Base-by-base conservation (phyloP, 2,797 vertebrate species). In the Chrysocyon brachyurus region DNA sequence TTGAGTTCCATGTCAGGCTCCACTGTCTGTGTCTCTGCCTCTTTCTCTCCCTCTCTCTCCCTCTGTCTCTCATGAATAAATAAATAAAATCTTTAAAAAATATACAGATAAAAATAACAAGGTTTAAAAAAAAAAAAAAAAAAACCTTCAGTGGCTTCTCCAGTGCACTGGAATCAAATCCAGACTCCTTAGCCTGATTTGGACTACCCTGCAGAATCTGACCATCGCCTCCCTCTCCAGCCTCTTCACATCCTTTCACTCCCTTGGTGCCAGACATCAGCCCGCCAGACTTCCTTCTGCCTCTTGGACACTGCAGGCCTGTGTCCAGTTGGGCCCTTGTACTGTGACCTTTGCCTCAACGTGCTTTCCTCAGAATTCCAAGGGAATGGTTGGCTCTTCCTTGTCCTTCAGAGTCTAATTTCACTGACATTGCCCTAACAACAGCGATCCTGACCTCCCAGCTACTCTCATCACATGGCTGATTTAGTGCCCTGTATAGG, bases 251-350 rank as follows among this genome's bases (percentile, higher is more conserved):
- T 26, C 22, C 52, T 2, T 68, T 10, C 56, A 57, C 31, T 49
- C 5, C 31, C 16, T 46, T 0, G 1, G 36, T 5, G 4, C n/a
- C 17, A 40, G n/a, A 36, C 15, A 6, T n/a, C 54, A 40, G n/a
- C 92, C n/a, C 24, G 17, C 19, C 2, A 21, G 52, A 36, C 36
- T 36, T 79, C 12, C 84, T 54, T 78, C 40, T 46, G 70, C 70
- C 54, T 59, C 70, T 11, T 24, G n/a, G 70, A 49, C n/a, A 31
- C 54, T 75, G 52, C 61, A 54, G 21, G n/a, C 61, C 54, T 52
- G 11, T 12, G 26, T 56, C 70, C 63, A 1, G 6, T 36, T 59
- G 70, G 26, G 4, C 33, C 77, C 61, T 64, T 12, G 52, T 54
- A 36, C 26, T 59, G 15, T 78, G 72, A 6, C 22, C 79, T 78